Evolutionary conservation across 1,140 invertebrate species (phyloP).

Genomic region (Camponotus floridanus): DNA sequence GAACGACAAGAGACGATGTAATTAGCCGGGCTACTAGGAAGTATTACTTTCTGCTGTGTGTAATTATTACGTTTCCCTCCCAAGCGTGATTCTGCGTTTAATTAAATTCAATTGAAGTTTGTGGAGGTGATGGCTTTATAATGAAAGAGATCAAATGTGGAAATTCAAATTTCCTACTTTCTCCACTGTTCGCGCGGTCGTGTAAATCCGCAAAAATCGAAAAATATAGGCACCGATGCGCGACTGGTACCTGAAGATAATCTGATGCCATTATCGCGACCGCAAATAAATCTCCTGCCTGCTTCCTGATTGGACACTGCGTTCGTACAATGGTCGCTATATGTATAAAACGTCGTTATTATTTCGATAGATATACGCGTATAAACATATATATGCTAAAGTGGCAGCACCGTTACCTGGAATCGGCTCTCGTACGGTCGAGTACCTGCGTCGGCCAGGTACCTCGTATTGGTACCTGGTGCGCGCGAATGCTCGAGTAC

Average conservation of each 20-base stretch:
- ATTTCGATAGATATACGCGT: constrained; percentile 66
- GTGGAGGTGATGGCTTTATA: too few relatives aligned
- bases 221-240: constrained; percentile 1
- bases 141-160: too few relatives aligned
- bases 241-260: constrained; percentile 31
- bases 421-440: constrained; percentile 68
- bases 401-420: constrained; percentile 74
- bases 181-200: neutral
- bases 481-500: constrained; percentile 52
- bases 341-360: constrained; percentile 65
- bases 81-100: neutral
- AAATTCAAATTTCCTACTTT: neutral
- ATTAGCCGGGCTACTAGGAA: constrained; percentile 1
- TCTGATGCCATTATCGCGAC: constrained; percentile 10
- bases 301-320: constrained; percentile 46
- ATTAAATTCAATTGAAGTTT: neutral
- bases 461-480: constrained; percentile 30
- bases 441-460: constrained; percentile 39
- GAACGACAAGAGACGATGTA: neutral
- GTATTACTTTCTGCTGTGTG: neutral
- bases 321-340: constrained; percentile 43
- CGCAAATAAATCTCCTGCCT: constrained; percentile 39
- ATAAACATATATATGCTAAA: constrained; percentile 66
- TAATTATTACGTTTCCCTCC: neutral
- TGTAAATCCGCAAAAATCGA: constrained; percentile 29